These are phyloP conservation scores for Polylopha cassiicola DNA, from an alignment of 2,888 invertebrate species.

Conservation along the genomic window DNA sequence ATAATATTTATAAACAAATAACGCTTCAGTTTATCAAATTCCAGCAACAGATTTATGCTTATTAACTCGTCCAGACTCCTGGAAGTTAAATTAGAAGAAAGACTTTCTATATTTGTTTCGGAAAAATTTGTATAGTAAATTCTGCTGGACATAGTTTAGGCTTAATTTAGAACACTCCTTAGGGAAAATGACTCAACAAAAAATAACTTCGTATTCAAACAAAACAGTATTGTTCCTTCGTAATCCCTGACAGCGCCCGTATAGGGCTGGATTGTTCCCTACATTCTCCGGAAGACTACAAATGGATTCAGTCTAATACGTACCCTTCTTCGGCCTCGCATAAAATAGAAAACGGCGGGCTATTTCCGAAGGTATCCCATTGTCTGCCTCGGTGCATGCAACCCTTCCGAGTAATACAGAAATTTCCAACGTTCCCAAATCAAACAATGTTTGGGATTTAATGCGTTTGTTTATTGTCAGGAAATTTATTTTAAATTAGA, in stretches of 20 bases:
- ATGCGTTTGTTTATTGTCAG: constrained; percentile 17
- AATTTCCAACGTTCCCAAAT: constrained; percentile 40
- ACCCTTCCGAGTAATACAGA: constrained; percentile 57
- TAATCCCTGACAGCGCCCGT: constrained; percentile 40
- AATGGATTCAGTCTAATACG: constrained; percentile 69
- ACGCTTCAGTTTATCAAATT: too few relatives aligned
- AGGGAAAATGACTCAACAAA: too few relatives aligned
- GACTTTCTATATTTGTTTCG: too few relatives aligned
- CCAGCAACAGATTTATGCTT: too few relatives aligned
- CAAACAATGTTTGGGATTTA: constrained; percentile 15
- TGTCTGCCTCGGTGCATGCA: constrained; percentile 64
- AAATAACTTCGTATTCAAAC: constrained; percentile 9
- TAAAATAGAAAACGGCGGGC: constrained; percentile 63
- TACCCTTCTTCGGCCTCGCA: constrained; percentile 61
- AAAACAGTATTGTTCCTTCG: constrained; percentile 8
- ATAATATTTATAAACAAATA: too few relatives aligned
- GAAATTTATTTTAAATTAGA: constrained; percentile 3
- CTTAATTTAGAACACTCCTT: too few relatives aligned
- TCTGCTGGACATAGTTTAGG: too few relatives aligned
- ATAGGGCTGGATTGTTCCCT: constrained; percentile 65
- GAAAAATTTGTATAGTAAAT: too few relatives aligned
- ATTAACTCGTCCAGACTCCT: too few relatives aligned
- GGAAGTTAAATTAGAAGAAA: too few relatives aligned
- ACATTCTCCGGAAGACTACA: constrained; percentile 59
- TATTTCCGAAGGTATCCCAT: constrained; percentile 60